phyloP scores from a whole-genome alignment of 2,113 vertebrate genomes.

The Siniperca knerii region DNA sequence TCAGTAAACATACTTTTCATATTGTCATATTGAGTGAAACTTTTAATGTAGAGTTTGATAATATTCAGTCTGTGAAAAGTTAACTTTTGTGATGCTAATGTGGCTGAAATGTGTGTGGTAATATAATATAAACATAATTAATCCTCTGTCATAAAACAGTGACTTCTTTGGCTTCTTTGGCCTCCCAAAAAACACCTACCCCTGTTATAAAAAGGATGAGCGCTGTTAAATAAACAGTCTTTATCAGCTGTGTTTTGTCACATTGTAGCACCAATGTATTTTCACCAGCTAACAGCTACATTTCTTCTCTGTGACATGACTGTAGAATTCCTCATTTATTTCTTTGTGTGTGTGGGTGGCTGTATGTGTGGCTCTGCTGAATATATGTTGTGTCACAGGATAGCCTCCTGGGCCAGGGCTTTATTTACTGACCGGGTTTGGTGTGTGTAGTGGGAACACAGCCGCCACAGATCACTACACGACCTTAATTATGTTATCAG shows the following conservation, averaged over 20 bases:
- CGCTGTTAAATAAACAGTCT: slow-evolving; percentile 2
- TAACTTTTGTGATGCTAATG: not conserved
- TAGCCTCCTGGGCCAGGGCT: slow-evolving; percentile 56
- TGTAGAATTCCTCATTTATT: slow-evolving; percentile 47
- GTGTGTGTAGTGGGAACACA: slow-evolving; percentile 61
- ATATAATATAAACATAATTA: not conserved
- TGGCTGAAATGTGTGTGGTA: not conserved
- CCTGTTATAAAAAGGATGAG: slow-evolving; percentile 2
- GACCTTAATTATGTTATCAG: slow-evolving; percentile 82
- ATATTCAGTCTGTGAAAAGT: not conserved
- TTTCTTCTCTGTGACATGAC: slow-evolving; percentile 53
- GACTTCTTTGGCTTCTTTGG: not conserved
- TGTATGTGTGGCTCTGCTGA: slow-evolving; percentile 24
- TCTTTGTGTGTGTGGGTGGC: not conserved
- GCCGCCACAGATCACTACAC: slow-evolving; percentile 73
- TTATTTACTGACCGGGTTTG: slow-evolving; percentile 72
- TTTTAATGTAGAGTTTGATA: not conserved
- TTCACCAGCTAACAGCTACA: slow-evolving; percentile 23
- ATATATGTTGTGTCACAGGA: slow-evolving; percentile 69
- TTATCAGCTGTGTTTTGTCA: slow-evolving; percentile 23
- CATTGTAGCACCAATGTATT: slow-evolving; percentile 3
- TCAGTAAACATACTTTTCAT: not conserved
- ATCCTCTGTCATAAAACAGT: slow-evolving; percentile 18
- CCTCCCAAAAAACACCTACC: not conserved
- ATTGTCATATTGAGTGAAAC: not conserved